phyloP scores from a whole-genome alignment of 2,888 invertebrate genomes.

The Cephus pygmeus region DNA sequence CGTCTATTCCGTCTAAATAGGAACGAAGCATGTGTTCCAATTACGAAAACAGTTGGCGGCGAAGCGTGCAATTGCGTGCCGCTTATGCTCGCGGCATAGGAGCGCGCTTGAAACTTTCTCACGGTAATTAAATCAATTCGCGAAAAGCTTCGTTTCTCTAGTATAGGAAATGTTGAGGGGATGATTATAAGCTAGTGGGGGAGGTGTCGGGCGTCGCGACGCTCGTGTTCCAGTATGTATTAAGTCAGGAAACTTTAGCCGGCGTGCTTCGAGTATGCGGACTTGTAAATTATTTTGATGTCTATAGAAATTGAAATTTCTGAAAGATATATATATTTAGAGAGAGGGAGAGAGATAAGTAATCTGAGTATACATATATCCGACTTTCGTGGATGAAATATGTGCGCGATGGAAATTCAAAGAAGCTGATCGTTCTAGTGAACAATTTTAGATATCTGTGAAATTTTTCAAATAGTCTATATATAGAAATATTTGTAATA shows the following conservation, averaged over 20 bases:
- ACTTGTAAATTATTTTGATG: constrained; percentile 8
- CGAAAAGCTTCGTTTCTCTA: not conserved
- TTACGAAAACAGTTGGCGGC: not conserved
- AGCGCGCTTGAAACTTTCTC: not conserved
- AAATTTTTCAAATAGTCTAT: not conserved
- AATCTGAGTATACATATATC: not conserved
- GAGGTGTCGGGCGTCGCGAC: not conserved
- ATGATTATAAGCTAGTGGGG: not conserved
- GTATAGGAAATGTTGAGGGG: not conserved
- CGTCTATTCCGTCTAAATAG: not conserved
- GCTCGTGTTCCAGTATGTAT: constrained; percentile 30
- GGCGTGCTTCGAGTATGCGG: not conserved
- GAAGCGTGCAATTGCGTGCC: not conserved
- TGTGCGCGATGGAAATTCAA: not conserved
- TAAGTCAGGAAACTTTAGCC: not conserved
- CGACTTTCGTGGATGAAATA: not conserved
- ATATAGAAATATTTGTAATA: not conserved
- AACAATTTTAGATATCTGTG: not conserved
- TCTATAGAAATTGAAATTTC: not conserved
- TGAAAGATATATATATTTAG: not conserved
- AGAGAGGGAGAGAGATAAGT: constrained; percentile 14
- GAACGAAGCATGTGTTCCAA: not conserved
- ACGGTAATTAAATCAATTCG: constrained; percentile 45
- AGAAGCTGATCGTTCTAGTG: not conserved
- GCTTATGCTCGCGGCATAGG: not conserved